Conservation (phyloP, 2,797 vertebrate species). For the Trachurus trachurus region DNA sequence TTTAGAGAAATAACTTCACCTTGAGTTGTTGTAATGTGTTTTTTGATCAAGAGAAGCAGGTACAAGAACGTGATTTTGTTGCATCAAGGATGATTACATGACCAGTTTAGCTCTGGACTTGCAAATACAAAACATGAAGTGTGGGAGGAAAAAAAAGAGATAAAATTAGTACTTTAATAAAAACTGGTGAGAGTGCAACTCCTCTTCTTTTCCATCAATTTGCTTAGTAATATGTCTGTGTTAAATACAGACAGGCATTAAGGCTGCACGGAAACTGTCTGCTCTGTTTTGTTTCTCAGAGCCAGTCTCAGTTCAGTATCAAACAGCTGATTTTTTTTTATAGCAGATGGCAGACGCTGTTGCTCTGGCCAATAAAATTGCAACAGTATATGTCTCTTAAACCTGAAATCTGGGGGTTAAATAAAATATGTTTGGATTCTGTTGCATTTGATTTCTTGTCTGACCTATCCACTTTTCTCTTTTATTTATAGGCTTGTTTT, state of each 20-base stretch:
- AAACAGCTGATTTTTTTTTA: background rate
- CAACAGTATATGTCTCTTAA: background rate
- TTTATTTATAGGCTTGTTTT: too few relatives aligned
- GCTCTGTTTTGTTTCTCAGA: background rate
- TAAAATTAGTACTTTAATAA: background rate
- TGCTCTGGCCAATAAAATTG: background rate
- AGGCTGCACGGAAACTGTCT: background rate
- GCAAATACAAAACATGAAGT: background rate
- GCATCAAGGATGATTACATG: background rate
- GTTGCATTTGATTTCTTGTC: background rate
- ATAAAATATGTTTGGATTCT: background rate
- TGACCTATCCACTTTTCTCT: background rate
- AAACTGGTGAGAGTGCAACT: background rate
- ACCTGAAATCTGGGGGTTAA: slow-evolving; percentile 1
- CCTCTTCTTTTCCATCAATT: background rate
- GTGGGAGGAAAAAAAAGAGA: background rate
- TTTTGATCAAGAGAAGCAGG: background rate
- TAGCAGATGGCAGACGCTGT: background rate
- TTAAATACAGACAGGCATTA: background rate
- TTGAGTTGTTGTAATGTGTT: background rate
- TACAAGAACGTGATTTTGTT: background rate
- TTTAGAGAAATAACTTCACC: background rate
- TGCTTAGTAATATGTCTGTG: background rate
- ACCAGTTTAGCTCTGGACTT: background rate
- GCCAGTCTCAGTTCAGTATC: background rate